Evolutionary conservation across 2,888 invertebrate genomes (phyloP).

Genomic region (Macroteleia sp.): DNA sequence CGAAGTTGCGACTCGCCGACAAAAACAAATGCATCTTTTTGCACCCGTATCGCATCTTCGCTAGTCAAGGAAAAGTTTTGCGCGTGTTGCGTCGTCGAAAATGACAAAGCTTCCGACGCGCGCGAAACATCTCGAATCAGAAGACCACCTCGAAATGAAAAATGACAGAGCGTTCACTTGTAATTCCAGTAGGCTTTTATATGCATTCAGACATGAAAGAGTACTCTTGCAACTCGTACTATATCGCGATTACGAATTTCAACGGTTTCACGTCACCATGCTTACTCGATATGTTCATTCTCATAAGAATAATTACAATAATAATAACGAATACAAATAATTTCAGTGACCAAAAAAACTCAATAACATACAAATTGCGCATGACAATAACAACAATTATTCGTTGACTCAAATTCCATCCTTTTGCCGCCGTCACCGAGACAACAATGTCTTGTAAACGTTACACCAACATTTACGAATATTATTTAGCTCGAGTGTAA

Average conservation of each 20-base stretch:
- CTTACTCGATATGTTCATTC: slow-evolving; percentile 60
- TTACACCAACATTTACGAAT: slow-evolving; percentile 45
- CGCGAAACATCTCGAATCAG: not conserved
- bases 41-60: too few species aligned
- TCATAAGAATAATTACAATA: too few species aligned
- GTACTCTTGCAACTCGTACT: slow-evolving; percentile 51
- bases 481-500: slow-evolving; percentile 46
- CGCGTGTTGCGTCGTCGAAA: too few species aligned
- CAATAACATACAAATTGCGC: too few species aligned
- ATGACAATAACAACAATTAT: not conserved
- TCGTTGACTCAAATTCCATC: slow-evolving; percentile 3
- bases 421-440: slow-evolving; percentile 21
- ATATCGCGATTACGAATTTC: slow-evolving; percentile 30
- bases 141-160: slow-evolving; percentile 11
- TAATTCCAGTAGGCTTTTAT: slow-evolving; percentile 26
- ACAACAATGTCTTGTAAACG: slow-evolving; percentile 44
- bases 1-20: too few species aligned
- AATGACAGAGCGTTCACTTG: slow-evolving; percentile 17
- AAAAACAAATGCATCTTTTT: too few species aligned
- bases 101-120: too few species aligned
- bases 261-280: too few species aligned
- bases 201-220: slow-evolving; percentile 54
- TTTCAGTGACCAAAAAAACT: too few species aligned
- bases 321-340: too few species aligned
- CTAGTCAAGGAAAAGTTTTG: too few species aligned